Conservation (phyloP, 2,113 vertebrate genomes). For the Pseudolaguvia tuberculata region DNA sequence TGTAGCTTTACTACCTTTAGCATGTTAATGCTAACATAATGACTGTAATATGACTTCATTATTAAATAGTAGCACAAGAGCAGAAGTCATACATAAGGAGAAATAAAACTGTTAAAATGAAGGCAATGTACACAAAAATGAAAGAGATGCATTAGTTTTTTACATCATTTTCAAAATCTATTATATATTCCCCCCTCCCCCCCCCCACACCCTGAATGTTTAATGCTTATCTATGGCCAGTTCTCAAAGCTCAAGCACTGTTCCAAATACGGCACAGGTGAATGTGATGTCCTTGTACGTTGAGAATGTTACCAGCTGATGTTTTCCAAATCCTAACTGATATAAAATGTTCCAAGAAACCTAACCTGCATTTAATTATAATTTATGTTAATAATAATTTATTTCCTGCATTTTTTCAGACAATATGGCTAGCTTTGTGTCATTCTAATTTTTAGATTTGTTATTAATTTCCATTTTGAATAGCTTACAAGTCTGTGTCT, state of each 20-base stretch:
- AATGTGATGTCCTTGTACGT: neutral
- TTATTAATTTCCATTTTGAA: neutral
- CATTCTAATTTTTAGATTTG: neutral
- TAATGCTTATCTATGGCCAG: neutral
- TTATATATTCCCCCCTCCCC: neutral
- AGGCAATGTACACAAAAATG: neutral
- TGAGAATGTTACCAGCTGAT: slow-evolving; percentile 28
- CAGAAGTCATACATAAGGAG: neutral
- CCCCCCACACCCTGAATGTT: neutral
- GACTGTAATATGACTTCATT: slow-evolving; percentile 5
- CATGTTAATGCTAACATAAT: neutral
- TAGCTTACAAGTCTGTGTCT: neutral
- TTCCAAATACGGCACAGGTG: neutral
- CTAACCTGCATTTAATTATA: neutral
- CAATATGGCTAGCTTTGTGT: neutral
- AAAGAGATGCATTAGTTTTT: neutral
- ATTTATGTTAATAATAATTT: neutral
- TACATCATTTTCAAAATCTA: neutral
- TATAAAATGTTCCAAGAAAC: neutral
- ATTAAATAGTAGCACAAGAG: slow-evolving; percentile 11
- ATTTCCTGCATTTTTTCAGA: neutral
- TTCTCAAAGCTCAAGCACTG: neutral
- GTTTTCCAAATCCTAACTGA: neutral
- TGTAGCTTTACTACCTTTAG: neutral
- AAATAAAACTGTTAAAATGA: neutral